phyloP scores from a whole-genome alignment of 1,140 invertebrate genomes.

The Drosophila pachea region DNA sequence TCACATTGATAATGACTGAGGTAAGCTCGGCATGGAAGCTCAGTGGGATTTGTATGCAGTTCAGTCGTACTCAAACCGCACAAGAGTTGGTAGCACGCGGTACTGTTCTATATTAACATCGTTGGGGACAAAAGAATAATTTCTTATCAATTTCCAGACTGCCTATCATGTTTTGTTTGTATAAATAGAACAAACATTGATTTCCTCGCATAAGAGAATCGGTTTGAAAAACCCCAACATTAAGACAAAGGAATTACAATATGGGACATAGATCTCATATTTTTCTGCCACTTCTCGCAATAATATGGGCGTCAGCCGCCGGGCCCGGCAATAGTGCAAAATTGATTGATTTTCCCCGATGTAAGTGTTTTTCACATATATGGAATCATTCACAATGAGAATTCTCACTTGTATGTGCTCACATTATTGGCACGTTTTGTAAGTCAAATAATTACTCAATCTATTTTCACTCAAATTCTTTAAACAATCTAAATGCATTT shows the following conservation, averaged over 20 bases:
- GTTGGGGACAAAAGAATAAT: slow-evolving; percentile 11
- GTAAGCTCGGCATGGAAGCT: slow-evolving; percentile 33
- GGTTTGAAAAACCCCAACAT: slow-evolving; percentile 25
- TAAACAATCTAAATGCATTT: not conserved
- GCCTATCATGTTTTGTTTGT: slow-evolving; percentile 21
- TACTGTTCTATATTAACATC: slow-evolving; percentile 4
- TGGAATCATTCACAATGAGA: no score
- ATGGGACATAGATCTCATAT: slow-evolving; percentile 41
- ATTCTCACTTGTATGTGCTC: no score
- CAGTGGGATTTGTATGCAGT: slow-evolving; percentile 19
- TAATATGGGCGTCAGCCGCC: slow-evolving; percentile 26
- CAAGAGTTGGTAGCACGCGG: slow-evolving; percentile 20
- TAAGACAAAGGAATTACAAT: slow-evolving; percentile 42
- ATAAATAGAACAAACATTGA: slow-evolving; percentile 8
- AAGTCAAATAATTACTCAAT: no score
- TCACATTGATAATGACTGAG: slow-evolving; percentile 45
- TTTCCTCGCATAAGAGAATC: slow-evolving; percentile 7
- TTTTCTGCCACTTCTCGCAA: slow-evolving; percentile 39
- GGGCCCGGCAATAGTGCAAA: slow-evolving; percentile 8
- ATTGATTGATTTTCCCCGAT: slow-evolving; percentile 29
- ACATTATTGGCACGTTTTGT: no score
- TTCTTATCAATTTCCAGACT: slow-evolving; percentile 53
- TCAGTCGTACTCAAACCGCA: slow-evolving; percentile 47
- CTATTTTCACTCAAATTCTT: not conserved
- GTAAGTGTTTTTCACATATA: slow-evolving; percentile 44